Evolutionary conservation across 2,113 vertebrate species (phyloP), one percentile per base, ranked within the genome.

Genomic region (Diphyllodes magnificus): DNA sequence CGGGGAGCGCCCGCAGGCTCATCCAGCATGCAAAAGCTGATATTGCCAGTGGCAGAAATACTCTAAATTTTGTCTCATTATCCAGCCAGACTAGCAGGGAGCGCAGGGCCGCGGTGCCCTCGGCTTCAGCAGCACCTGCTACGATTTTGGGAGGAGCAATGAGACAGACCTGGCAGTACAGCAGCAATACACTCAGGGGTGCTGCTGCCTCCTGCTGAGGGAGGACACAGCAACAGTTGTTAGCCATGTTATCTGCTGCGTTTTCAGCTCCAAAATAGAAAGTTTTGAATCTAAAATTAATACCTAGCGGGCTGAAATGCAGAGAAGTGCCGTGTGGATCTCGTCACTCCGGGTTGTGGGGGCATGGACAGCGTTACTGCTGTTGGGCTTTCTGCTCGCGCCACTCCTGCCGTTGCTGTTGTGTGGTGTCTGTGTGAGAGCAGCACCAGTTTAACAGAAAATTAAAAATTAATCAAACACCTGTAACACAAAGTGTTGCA

Each of bases 281-380:
- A 23, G 15, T 66, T 91, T n/a, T 3, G 16, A 9, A 35, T 69
- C 75, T 86, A 64, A 91, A 91, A 87, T 83, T 50, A 75, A 15
- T 53, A 15, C 14, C 21, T 5, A 22, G 37, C 60, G 56, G 86
- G 66, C 59, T 94, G 94, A 16, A 72, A 72, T 1, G 51, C 47
- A 45, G 45, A 44, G 5, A 80, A 49, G 56, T 21, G 72, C 1
- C 2, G 8, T 1, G 33, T 6, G 60, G 60, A 27, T 59, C 64
- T 59, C 4, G 0, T 2, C 5, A 2, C 19, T 66, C 20, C 0
- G 0, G 39, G 25, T 3, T 15, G 35, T 13, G 50, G 53, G 79
- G 42, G 42, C 45, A 49, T 0, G 39, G 65, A 4, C 35, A 15
- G 50, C 1, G 25, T n/a, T 23, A 0, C 4, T 31, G 53, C 87